Evolutionary conservation across 2,797 vertebrate genomes (phyloP), one percentile per base, ranked within the genome.

Genomic region (Argentina silus): DNA sequence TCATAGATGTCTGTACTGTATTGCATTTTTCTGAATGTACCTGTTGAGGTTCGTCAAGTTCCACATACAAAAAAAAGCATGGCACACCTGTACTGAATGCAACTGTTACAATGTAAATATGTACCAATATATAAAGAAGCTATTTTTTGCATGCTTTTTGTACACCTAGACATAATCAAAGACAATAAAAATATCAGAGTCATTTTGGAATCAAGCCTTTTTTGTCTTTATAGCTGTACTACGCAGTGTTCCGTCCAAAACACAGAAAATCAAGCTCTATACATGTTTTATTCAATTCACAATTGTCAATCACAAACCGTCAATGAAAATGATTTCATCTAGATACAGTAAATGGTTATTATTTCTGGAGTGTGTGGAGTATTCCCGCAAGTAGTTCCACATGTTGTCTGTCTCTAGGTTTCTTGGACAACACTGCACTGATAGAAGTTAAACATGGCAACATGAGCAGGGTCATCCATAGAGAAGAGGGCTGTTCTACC

Each of bases 61-160:
- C 36, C 69, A 42, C 79, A 72, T 53, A 61, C 80, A 72, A 51
- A 45, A 75, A 60, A 67, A 78, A 90, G 95, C 95, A 95, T 95
- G 94, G 86, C 87, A 85, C 81, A 78, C 84, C 85, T 79, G 80
- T 83, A 78, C 82, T 72, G 89, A 94, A 88, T 64, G 75, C 84
- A 91, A 85, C 87, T 88, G 63, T 92, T 90, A 81, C 87, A 43
- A 81, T 97, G 95, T 97, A 97, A 94, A 97, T 96, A 96, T 96
- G 94, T 96, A 96, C 89, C 81, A 94, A 93, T 87, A 93, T 93
- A 93, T 84, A 94, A 93, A 96, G 91, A 95, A 82, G 93, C 91
- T 95, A 96, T 97, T 96, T 90, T 96, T 95, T 94, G 95, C 96
- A 96, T 96, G 95, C 93, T 93, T 97, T 96, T 97, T 92, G 95